Evolutionary conservation across 2,888 invertebrate genomes (phyloP), one percentile per base, ranked within the genome.

Genomic region (Drosophila multiciliata): DNA sequence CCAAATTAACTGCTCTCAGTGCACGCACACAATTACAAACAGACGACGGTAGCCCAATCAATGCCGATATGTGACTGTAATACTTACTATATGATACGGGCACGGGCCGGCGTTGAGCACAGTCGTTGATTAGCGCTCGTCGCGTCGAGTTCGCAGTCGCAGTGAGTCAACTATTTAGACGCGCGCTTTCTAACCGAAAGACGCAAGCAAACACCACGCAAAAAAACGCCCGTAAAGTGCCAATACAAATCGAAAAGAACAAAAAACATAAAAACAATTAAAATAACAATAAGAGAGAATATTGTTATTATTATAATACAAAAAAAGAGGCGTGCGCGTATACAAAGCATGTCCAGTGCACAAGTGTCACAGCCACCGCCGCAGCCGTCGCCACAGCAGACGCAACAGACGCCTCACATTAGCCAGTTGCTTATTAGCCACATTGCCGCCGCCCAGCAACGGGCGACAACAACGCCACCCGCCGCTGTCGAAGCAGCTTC

Each of bases 301-400:
- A 64, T 32, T 26, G 59, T 29, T 23, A 50, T 35, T 32, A 65
- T 38, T 50, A 35, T 58, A 48, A 59, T 33, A 17, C 53, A 63
- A 40, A 20, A 42, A 33, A 12, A 9, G 45, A 63, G 36, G 50
- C 36, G 65, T 32, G 68, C 29, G 64, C 54, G 69, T 61, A 77
- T 80, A 77, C 76, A 78, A 82, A 92, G 83, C 78, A 93, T 93
- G 93, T 92, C 93, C 73, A 93, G 92, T 91, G 93, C 88, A 71
- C 93, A 93, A 90, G 92, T 93, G 83, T 92, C 92, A 55, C 92
- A 92, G 69, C 92, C 90, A 75, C 91, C 82, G 77, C 90, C 90
- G 48, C 83, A 86, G 62, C 81, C 79, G 54, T 81, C 90, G 67
- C 88, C 88, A 61, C 91, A 92, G 73, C 77, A 82, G 53, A 66